phyloP scores from a whole-genome alignment of 2,113 vertebrate genomes.

The Rattus norvegicus region DNA sequence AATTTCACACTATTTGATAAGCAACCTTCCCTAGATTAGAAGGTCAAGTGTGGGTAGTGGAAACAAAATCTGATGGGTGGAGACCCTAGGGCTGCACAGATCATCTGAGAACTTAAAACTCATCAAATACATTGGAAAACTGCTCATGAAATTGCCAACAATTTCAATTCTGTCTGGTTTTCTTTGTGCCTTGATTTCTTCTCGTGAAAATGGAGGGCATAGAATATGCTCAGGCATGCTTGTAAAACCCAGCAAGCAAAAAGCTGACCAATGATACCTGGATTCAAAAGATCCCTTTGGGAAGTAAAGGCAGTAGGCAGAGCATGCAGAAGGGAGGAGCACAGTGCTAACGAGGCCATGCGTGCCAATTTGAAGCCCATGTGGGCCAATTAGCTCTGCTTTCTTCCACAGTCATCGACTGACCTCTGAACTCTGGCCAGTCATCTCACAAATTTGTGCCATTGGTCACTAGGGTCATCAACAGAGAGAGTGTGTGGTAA shows the following conservation, averaged over 20 bases:
- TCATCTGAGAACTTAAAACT: conserved; percentile 52
- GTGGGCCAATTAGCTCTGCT: conserved; percentile 72
- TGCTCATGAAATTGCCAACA: conserved; percentile 52
- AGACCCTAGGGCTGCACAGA: conserved; percentile 9
- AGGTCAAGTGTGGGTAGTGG: conserved; percentile 59
- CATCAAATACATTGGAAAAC: conserved; percentile 65
- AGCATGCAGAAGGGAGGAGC: conserved; percentile 22
- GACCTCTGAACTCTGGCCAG: conserved; percentile 62
- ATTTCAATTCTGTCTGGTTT: conserved; percentile 47
- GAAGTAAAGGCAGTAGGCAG: conserved; percentile 51
- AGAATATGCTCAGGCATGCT: background rate
- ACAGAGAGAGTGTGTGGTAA: conserved; percentile 18
- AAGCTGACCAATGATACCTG: conserved; percentile 49
- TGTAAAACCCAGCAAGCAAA: conserved; percentile 49
- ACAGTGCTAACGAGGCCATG: conserved; percentile 7
- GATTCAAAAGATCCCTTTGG: conserved; percentile 41
- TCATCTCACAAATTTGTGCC: conserved; percentile 54
- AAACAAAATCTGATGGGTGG: conserved; percentile 20
- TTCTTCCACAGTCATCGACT: conserved; percentile 49
- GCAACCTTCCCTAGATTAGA: conserved; percentile 35
- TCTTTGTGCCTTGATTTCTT: conserved; percentile 60
- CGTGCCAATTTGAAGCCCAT: conserved; percentile 70
- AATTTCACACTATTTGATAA: conserved; percentile 47
- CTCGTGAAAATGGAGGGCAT: conserved; percentile 54
- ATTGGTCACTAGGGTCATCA: conserved; percentile 64